Base-by-base conservation (phyloP, 2,113 vertebrate species). In the Fukomys damarensis region DNA sequence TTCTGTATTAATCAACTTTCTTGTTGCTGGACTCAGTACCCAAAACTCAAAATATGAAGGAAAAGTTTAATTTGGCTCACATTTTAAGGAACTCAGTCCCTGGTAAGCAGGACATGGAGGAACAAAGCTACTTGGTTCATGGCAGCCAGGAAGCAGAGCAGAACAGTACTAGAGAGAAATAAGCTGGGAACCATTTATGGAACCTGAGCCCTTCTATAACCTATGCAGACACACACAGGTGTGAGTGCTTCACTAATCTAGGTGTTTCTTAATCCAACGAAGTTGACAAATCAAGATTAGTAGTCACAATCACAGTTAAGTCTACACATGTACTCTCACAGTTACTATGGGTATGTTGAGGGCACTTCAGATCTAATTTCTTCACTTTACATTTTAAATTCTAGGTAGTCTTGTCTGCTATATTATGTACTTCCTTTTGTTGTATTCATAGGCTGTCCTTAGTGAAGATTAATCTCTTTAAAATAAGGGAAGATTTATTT, bases 401-500 rank as follows among this genome's bases (percentile, higher is more conserved):
- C 61, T 70, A 81, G n/a, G 11, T 89, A 70, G 63, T 93, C 66
- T 30, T 89, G 22, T n/a, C 14, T 61, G 17, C 30, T 94, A 1
- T 70, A 5, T 86, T 72, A 32, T 59, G 14, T 84, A 63, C 20
- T 93, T 92, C 8, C 28, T 91, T 86, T 95, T 90, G 30, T 82
- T 88, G n/a, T 61, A 6, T 74, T 56, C 16, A 56, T 56, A 16
- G 11, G 54, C 19, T 83, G 0, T 87, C 49, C 86, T 82, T 82
- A 89, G 59, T 93, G 68, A 86, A 93, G 49, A 12, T 94, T 83
- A 82, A 11, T 61, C 66, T 86, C 70, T 90, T 74, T 90, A 80
- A 92, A 97, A 81, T 93, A 87, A 58, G 41, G 28, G 14, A 84
- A 74, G 49, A 52, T 89, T 65, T 91, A 28, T 74, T 92, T 83